Evolutionary conservation across 2,113 vertebrate genomes (phyloP).

Genomic region (Microtus montanus): DNA sequence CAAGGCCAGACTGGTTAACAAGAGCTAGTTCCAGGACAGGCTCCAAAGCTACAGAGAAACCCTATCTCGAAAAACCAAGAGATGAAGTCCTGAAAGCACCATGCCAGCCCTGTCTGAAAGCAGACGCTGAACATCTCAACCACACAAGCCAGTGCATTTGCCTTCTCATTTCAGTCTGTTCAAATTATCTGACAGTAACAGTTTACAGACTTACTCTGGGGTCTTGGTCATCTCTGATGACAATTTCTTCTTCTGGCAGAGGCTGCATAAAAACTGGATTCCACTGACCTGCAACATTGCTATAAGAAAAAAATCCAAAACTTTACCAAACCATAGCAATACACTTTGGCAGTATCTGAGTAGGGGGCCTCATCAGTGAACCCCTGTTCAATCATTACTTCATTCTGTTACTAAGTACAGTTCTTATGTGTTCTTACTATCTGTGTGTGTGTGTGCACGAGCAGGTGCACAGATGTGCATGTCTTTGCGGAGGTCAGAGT

Average conservation of each 20-base stretch:
- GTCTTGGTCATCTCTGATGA: constrained; percentile 92
- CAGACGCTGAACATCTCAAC: not conserved
- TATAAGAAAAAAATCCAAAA: constrained; percentile 71
- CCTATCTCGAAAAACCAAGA: not conserved
- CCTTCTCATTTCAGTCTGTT: not conserved
- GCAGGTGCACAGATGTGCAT: too few species aligned
- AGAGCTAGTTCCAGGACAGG: too few species aligned
- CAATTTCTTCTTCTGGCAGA: constrained; percentile 92
- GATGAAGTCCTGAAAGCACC: not conserved
- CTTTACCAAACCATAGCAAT: not conserved
- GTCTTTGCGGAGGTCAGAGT: not conserved
- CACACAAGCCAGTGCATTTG: not conserved
- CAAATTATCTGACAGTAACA: not conserved
- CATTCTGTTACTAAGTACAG: not conserved
- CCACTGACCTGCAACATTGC: constrained; percentile 94
- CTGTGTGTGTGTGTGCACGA: not conserved
- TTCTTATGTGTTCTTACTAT: not conserved
- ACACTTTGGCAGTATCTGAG: not conserved
- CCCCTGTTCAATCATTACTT: not conserved
- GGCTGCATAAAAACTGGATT: constrained; percentile 96
- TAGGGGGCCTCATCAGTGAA: not conserved
- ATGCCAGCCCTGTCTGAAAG: not conserved
- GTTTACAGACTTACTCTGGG: constrained; percentile 89
- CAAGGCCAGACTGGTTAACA: too few species aligned
- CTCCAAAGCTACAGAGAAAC: too few species aligned